Evolutionary conservation across 2,888 invertebrate genomes (phyloP).

Genomic region (Cephus pulcher): DNA sequence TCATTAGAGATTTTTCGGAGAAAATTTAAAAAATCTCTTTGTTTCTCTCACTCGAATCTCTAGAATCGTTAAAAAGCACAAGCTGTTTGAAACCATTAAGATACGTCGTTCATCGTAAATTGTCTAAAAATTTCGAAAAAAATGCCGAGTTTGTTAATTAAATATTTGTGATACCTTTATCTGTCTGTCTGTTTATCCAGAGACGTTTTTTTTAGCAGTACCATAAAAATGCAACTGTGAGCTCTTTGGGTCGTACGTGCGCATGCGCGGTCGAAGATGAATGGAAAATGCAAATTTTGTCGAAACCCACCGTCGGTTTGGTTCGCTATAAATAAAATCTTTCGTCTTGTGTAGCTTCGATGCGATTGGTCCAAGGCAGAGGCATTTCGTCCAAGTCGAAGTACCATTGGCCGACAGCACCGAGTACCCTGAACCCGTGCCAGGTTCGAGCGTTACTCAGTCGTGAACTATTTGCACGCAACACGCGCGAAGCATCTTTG

Average conservation of each 20-base stretch:
- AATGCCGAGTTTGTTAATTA: not conserved
- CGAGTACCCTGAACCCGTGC: constrained; percentile 19
- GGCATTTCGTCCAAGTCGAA: constrained; percentile 7
- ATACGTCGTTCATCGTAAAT: no score
- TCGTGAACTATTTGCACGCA: constrained; percentile 3
- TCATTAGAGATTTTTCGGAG: not conserved
- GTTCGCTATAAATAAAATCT: constrained; percentile 18
- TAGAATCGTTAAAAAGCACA: not conserved
- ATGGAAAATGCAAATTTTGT: constrained; percentile 21
- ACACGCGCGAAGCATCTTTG: not conserved
- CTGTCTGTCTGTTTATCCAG: not conserved
- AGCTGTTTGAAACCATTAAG: no score
- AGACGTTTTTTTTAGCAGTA: not conserved
- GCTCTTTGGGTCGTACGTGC: not conserved
- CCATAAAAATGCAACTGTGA: not conserved
- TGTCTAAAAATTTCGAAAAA: not conserved
- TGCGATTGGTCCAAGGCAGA: constrained; percentile 10
- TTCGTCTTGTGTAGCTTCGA: constrained; percentile 3
- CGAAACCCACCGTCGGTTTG: not conserved
- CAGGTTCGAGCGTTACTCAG: constrained; percentile 7
- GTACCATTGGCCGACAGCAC: constrained; percentile 12
- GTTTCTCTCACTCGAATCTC: not conserved
- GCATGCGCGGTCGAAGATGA: constrained; percentile 7
- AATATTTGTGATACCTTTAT: constrained; percentile 3
- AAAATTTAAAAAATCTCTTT: not conserved